Conservation (phyloP, 2,113 vertebrate species). For the Phycodurus eques region DNA sequence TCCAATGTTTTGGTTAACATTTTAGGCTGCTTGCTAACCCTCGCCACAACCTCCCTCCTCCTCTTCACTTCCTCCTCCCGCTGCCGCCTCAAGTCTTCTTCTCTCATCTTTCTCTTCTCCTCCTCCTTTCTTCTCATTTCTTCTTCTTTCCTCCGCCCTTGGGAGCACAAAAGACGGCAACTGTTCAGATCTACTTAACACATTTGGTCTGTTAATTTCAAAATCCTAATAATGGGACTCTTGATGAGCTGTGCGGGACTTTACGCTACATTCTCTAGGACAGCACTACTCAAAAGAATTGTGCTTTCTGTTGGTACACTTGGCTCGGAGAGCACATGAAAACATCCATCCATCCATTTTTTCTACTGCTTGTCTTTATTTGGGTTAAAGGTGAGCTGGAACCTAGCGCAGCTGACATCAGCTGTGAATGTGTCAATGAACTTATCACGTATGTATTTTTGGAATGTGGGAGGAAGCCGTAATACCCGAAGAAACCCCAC, state of each 20-base stretch:
- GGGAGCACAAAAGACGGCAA: constrained; percentile 9
- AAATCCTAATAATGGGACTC: not conserved
- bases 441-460: not conserved
- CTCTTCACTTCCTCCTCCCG: constrained; percentile 57
- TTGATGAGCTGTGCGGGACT: not conserved
- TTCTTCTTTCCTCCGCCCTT: constrained; percentile 49
- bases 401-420: not conserved
- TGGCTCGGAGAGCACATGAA: not conserved
- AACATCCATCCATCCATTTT: not conserved
- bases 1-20: constrained; percentile 78
- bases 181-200: not conserved
- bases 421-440: not conserved
- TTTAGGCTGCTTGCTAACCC: constrained; percentile 60
- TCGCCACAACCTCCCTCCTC: constrained; percentile 49
- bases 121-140: constrained; percentile 28
- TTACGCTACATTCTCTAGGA: not conserved
- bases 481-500: not conserved
- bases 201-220: no score
- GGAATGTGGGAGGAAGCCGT: no score
- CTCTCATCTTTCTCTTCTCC: constrained; percentile 26
- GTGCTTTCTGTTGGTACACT: not conserved
- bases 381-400: not conserved
- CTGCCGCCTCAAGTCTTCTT: constrained; percentile 54
- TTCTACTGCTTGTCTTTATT: not conserved
- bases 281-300: not conserved